Conservation (phyloP, 1,140 invertebrate genomes). For the Ylistrum balloti region DNA sequence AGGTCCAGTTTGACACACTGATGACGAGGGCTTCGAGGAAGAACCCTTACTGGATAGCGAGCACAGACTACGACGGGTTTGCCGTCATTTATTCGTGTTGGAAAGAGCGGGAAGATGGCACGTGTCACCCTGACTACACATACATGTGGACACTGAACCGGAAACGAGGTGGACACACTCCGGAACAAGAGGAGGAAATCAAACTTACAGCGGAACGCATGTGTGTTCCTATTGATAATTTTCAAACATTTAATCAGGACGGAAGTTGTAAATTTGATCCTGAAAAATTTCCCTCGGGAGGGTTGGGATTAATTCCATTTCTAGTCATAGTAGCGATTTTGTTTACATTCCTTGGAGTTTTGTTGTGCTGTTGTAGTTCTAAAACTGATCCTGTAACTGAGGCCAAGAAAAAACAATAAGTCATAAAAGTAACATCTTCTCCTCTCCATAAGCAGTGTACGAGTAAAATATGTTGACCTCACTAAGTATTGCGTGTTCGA, state of each 20-base stretch:
- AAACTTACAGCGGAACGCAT: not conserved
- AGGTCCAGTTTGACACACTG: not conserved
- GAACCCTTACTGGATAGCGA: constrained; percentile 25
- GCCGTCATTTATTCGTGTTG: constrained; percentile 43
- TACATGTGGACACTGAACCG: constrained; percentile 45
- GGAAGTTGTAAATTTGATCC: constrained; percentile 26
- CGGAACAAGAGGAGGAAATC: constrained; percentile 37
- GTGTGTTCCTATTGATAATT: not conserved
- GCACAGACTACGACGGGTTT: constrained; percentile 30
- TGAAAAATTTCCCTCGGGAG: not conserved
- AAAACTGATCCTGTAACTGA: not conserved
- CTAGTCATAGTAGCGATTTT: not conserved
- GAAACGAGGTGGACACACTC: constrained; percentile 39
- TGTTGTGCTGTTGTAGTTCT: constrained; percentile 1
- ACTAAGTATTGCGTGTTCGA: too few species aligned
- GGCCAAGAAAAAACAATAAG: not conserved
- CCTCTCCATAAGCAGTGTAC: too few species aligned
- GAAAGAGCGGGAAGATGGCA: constrained; percentile 41
- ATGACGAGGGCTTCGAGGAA: not conserved
- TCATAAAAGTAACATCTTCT: not conserved
- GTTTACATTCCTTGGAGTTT: not conserved
- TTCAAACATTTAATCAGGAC: constrained; percentile 18
- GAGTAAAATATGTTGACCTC: too few species aligned
- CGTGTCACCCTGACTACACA: constrained; percentile 32
- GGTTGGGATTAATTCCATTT: constrained; percentile 17